Base-by-base conservation (phyloP, 1,140 invertebrate species). In the Caenorhabditis latens region DNA sequence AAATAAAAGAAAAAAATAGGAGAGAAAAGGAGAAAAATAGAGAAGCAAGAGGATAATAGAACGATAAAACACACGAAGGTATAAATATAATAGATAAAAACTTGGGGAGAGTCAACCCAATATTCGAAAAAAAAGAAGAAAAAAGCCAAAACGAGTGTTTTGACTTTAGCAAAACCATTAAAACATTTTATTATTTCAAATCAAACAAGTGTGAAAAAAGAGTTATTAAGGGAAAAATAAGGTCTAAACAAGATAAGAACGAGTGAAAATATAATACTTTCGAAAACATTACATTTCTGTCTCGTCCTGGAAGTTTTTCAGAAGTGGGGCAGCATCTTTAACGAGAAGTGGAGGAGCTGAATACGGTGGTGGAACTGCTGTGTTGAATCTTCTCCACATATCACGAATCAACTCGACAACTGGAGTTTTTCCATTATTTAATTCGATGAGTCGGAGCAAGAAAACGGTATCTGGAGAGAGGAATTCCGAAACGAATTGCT, bases 391-490 rank as follows among this genome's bases (percentile, higher is more conserved):
- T 79, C 71, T 48, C 71, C 71, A 83, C 89, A 91, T 24, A 90
- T 92, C 57, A 93, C 89, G 71, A 92, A 79, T 79, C 71, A 79
- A n/a, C n/a, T 79, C 71, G 14, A 79, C n/a, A 50, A 79, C 71
- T 50, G 71, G 71, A 9, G 71, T 82, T 83, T 92, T 92, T 21
- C 91, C 91, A 75, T 87, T 88, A 83, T 93, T 93, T 19, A 83
- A 53, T 13, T 82, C 86, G 57, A 92, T 87, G 24, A 93, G 43
- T 40, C 91, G 90, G 13, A 93, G 55, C 9, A 93, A 53, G 84
- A 93, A 92, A 5, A 93, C 67, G 11, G 93, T 93, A 85, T 93
- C 93, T 13, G 90, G 86, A 16, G 90, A 67, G 8, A 93, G 90
- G 50, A 93, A 92, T 46, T 90, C 67, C 24, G 67, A 58, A 46